Evolutionary conservation across 2,797 vertebrate species (phyloP).

Genomic region (Helostoma temminkii): DNA sequence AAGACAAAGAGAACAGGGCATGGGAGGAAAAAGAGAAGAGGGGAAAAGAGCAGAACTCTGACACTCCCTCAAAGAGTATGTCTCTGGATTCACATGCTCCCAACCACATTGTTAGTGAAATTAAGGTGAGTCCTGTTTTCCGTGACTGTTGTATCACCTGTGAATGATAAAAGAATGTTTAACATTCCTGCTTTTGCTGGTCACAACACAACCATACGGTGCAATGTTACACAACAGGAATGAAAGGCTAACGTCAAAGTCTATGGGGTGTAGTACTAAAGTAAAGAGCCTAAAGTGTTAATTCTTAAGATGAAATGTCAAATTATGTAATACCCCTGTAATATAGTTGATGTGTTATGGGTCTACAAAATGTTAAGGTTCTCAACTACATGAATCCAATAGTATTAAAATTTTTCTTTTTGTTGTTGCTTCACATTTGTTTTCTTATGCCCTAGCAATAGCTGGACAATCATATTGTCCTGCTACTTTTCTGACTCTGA

Average conservation of each 20-base stretch:
- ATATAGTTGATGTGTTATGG: too few species aligned
- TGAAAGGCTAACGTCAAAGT: not conserved
- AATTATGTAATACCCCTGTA: too few species aligned
- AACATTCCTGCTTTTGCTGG: not conserved
- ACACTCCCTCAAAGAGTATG: conserved; percentile 78
- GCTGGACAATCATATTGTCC: too few species aligned
- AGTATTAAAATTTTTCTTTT: too few species aligned
- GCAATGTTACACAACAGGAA: not conserved
- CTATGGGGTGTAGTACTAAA: too few species aligned
- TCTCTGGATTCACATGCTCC: conserved; percentile 83
- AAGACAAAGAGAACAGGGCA: conserved; percentile 79
- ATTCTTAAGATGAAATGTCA: too few species aligned
- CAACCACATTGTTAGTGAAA: conserved; percentile 76
- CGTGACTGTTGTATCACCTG: not conserved
- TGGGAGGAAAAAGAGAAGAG: conserved; percentile 77
- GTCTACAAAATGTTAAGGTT: too few species aligned
- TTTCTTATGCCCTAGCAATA: too few species aligned
- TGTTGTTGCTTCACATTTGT: too few species aligned
- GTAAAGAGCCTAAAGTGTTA: too few species aligned
- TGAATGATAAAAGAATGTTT: not conserved
- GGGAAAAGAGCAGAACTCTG: conserved; percentile 78
- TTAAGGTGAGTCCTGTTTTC: conserved; percentile 71
- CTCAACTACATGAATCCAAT: too few species aligned
- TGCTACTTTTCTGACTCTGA: too few species aligned
- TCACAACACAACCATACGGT: not conserved